Evolutionary conservation across 2,888 invertebrate genomes (phyloP), one percentile per base, ranked within the genome.

Genomic region (Tridacna gigas): DNA sequence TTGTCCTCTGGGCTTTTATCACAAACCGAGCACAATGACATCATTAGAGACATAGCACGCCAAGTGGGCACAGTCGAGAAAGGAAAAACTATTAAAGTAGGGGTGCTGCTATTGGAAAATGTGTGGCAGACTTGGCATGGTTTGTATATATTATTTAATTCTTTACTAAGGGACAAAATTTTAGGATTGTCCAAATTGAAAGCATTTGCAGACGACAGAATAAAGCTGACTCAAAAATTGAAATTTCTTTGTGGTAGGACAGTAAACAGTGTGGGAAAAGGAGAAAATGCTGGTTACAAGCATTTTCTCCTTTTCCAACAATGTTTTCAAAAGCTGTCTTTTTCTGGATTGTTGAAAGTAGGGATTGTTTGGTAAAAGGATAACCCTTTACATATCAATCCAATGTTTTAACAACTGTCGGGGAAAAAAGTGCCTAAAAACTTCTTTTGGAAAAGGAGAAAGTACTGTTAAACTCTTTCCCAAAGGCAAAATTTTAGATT

Each of bases 111-210:
- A 12, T 20, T 51, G 4, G 71, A 71, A 25, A 71, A 71, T 51
- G 56, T 51, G n/a, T 71, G 71, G 71, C 48, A 26, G 45, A 71
- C 51, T 11, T 71, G 71, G 71, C 71, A 71, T 71, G 71, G 71
- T 71, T 25, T 22, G 48, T 37, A 69, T 37, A 67, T 22, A 25
- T 63, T 25, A 5, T 22, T 13, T 22, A n/a, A 13, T 13, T 63
- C 25, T 22, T 22, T 12, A 13, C n/a, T 9, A 22, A 22, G 13
- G 2, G 13, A 56, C 56, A 56, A 37, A 37, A 37, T 37, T 37
- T 37, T 37, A 37, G 7, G 3, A 2, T 37, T 37, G 7, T 4
- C 56, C 18, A 56, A 5, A 56, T 56, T 56, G 56, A 56, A 20
- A 56, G 56, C 18, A 18, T 20, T 56, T 56, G 9, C 56, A 56